phyloP scores from a whole-genome alignment of 1,140 invertebrate genomes.

The Trigoniulus corallinus region DNA sequence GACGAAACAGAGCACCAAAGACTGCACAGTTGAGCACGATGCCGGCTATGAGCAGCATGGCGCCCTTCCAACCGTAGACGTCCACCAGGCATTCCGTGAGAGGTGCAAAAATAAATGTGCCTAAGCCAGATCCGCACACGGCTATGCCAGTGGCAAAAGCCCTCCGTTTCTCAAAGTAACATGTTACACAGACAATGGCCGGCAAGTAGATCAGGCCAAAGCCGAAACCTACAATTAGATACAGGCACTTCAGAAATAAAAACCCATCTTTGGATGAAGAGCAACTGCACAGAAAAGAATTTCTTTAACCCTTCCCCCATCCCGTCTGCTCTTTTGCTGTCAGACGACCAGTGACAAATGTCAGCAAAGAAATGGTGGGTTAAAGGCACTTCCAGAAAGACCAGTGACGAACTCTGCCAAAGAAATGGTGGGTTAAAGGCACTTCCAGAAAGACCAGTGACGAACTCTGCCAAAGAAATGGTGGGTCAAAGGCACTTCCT shows the following conservation, averaged over 20 bases:
- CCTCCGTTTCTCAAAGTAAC: constrained; percentile 79
- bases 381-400: no score
- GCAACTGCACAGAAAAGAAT: no score
- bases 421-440: no score
- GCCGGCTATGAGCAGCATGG: constrained; percentile 62
- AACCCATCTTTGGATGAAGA: no score
- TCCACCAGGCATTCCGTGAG: constrained; percentile 26
- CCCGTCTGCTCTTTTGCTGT: no score
- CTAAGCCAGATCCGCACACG: constrained; percentile 77
- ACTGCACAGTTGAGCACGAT: constrained; percentile 64
- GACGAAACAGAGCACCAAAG: constrained; percentile 66
- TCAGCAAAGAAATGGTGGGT: no score
- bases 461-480: no score
- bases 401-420: no score
- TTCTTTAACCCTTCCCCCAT: no score
- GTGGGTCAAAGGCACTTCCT: no score
- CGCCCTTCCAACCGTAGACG: constrained; percentile 29
- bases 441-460: no score
- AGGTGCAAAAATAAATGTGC: constrained; percentile 27
- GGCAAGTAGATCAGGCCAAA: constrained; percentile 88
- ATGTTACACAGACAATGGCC: constrained; percentile 84
- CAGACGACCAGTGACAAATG: no score
- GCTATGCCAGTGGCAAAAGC: constrained; percentile 86
- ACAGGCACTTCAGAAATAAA: constrained; percentile 9
- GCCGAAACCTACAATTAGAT: constrained; percentile 49